Base-by-base conservation (phyloP, 2,113 vertebrate species). In the Calidris pugnax region DNA sequence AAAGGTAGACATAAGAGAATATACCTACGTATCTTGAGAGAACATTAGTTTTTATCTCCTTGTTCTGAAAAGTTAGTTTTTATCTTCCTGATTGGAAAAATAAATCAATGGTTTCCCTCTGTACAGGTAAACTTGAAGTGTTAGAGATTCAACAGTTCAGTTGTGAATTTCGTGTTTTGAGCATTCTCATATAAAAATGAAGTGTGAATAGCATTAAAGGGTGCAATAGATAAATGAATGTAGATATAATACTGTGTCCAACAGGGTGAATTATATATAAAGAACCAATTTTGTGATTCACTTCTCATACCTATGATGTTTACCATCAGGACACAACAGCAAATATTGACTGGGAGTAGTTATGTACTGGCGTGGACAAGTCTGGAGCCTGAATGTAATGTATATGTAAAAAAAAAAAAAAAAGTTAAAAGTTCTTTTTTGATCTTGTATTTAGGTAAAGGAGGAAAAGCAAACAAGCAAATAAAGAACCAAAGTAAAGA, bases 221-320 rank as follows among this genome's bases (percentile, higher is more conserved):
- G 93, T 97, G 96, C 97, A 97, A 93, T 97, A 97, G 89, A 96
- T 95, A 97, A 94, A 96, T 90, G 92, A 96, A 92, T 94, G 93
- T 96, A 95, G 90, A 76, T 92, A 85, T 32, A 95, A 96, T 74
- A 76, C 63, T 84, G 77, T 91, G 92, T 96, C 89, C 89, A 92
- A 91, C 67, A 94, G 90, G 66, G 78, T 73, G 41, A 92, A 55
- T 76, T 96, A 79, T 35, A 53, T 63, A 43, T 83, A 71, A 72
- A 79, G 37, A 88, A 62, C 37, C 22, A 57, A 45, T 82, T 80
- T 74, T 94, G 94, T 93, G 85, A 97, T 90, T 96, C 50, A 84
- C 72, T 96, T 98, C 82, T 89, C 83, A 79, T 95, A 94, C 57
- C 59, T 93, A 67, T 96, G 64, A 43, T 93, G 84, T 96, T 96